These are phyloP conservation scores for Numida meleagris DNA, from an alignment of 2,113 vertebrate species.

Conservation along the genomic window DNA sequence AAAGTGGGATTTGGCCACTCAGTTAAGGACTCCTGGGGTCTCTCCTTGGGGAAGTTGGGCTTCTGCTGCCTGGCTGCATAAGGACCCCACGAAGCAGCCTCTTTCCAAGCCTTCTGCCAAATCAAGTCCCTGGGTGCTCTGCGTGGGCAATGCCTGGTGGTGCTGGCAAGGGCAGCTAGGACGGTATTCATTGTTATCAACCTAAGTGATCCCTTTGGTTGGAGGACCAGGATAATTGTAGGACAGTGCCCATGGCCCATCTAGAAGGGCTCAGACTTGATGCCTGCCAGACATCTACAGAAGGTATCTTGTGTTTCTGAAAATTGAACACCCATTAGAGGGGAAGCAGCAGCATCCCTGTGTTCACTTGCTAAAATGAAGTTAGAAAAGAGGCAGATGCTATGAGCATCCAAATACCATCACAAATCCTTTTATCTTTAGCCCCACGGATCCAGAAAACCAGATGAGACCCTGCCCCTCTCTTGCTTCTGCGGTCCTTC, in stretches of 20 bases:
- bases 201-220: not conserved
- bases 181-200: not conserved
- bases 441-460: not conserved
- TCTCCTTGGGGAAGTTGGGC: not conserved
- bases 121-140: not conserved
- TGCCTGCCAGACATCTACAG: not conserved
- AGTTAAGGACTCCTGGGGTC: not conserved
- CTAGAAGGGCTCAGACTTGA: not conserved
- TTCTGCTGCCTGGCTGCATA: not conserved
- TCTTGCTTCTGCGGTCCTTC: not conserved
- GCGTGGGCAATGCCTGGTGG: fast-evolving
- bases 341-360: not conserved
- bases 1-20: slow-evolving; percentile 14
- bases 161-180: not conserved
- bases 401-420: fast-evolving
- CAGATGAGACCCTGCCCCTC: not conserved
- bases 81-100: not conserved
- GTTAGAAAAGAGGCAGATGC: not conserved
- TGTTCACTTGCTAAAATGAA: not conserved
- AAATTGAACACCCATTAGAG: not conserved
- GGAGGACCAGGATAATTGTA: not conserved
- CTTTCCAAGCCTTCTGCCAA: slow-evolving; percentile 13
- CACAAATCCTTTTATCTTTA: not conserved
- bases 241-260: not conserved
- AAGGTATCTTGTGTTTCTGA: not conserved